Base-by-base conservation (phyloP, 23 tunicate genomes). In the Pegea sp. region DNA sequence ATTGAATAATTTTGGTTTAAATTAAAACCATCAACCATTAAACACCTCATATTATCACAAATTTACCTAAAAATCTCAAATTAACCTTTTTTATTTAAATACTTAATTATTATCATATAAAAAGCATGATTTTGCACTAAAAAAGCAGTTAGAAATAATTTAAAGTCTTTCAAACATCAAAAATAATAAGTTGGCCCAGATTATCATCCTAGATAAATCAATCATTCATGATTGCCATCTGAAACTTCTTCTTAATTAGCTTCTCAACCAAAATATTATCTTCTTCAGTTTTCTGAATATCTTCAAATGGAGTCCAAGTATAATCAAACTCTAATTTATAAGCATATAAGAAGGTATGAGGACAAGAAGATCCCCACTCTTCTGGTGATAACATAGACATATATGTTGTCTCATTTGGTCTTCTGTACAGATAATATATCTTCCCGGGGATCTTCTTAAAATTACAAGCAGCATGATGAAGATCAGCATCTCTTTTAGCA, bases 381-480 rank as follows among this genome's bases (percentile, higher is more conserved):
- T 84, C 84, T 29, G 80, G 70, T n/a, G 84, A 73, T 20, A 84
- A 64, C 76, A 84, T 84, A n/a, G 95, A 84, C 50, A 84, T 68
- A 48, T 84, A 84, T 6, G 95, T 84, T 46, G 69, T 76, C 8
- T 77, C 95, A 0, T 77, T 69, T 49, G 53, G 16, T 61, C 89
- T 32, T 29, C 63, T 66, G 68, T 89, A 89, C 4, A 89, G 56
- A 52, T 89, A 77, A 52, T 89, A 89, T 25, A 77, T 44, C 49
- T 77, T 89, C 48, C 98, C 98, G n/a, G 98, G 98, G 28, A 76
- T 65, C 55, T 89, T 89, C 61, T 77, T 77, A 51, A 89, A 89
- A 44, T 89, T 89, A 32, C 98, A 89, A n/a, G 98, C 98, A 4
- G 98, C 98, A 71, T 89, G 98, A 69, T 71, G 81, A 5, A 89